Conservation (phyloP, 2,888 invertebrate genomes). For the Disparrhopalites patrizii region DNA sequence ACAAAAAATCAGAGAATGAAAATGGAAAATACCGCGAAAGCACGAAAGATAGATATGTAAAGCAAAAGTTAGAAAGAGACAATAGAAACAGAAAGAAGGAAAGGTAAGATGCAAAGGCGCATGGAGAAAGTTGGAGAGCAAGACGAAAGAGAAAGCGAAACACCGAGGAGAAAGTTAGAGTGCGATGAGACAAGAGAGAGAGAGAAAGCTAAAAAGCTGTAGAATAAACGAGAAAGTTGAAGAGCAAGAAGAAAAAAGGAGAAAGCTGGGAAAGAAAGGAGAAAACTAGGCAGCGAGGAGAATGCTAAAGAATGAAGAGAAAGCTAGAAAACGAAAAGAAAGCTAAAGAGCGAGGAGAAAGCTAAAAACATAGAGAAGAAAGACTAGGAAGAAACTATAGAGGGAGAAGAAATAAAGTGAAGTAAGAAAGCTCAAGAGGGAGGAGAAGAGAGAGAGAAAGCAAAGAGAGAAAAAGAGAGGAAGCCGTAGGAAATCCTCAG, state of each 20-base stretch:
- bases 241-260: background rate
- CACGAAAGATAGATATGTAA: background rate
- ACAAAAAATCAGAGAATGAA: no score
- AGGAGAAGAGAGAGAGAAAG: background rate
- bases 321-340: background rate
- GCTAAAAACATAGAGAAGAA: background rate
- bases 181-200: no score
- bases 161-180: no score
- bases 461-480: background rate
- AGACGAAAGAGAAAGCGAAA: background rate
- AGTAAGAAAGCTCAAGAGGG: background rate
- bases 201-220: no score
- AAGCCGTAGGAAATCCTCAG: no score
- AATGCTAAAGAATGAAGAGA: background rate
- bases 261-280: conserved; percentile 8
- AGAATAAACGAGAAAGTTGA: background rate
- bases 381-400: background rate
- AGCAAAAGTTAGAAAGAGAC: background rate
- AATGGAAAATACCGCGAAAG: background rate
- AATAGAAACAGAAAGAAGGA: background rate
- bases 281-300: no score
- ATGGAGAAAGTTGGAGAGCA: background rate
- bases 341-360: background rate
- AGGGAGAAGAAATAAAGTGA: background rate
- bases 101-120: background rate